Percentiles rank a stretch among this genome's conserved stretches.
phyloP scores from a whole-genome alignment of 2,113 vertebrate genomes.

The Stegastes partitus region DNA sequence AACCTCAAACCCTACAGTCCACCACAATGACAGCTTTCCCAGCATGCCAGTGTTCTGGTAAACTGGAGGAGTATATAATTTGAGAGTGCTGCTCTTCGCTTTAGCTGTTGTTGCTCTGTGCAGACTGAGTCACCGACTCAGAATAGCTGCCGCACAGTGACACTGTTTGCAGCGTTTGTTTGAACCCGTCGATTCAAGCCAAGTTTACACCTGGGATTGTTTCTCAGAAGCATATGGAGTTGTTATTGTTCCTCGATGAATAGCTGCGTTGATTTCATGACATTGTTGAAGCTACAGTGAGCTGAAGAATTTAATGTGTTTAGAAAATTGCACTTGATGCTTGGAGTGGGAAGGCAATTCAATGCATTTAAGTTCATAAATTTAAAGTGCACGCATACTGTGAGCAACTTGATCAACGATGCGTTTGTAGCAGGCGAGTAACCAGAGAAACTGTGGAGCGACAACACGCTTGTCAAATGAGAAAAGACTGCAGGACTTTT shows the following conservation, averaged over 20 bases:
- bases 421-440: background rate
- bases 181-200: conserved; percentile 18
- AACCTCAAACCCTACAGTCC: conserved; percentile 38
- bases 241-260: conserved; percentile 40
- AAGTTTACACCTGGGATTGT: conserved; percentile 62
- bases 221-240: conserved; percentile 45
- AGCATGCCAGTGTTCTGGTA: conserved; percentile 47
- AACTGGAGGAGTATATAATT: conserved; percentile 62
- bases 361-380: background rate
- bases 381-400: background rate
- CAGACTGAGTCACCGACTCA: conserved; percentile 30
- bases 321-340: background rate
- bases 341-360: background rate
- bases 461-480: background rate
- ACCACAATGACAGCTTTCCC: conserved; percentile 35
- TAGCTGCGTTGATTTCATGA: background rate
- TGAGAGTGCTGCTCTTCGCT: conserved; percentile 58
- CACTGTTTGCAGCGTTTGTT: conserved; percentile 44
- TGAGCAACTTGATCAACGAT: background rate
- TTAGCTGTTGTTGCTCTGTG: conserved; percentile 43
- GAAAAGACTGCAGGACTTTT: background rate
- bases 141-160: conserved; percentile 42
- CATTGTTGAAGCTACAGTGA: conserved; percentile 3
- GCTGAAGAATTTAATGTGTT: background rate
- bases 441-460: background rate